Evolutionary conservation across 2,797 vertebrate species (phyloP).

Genomic region (Propithecus deckenii): DNA sequence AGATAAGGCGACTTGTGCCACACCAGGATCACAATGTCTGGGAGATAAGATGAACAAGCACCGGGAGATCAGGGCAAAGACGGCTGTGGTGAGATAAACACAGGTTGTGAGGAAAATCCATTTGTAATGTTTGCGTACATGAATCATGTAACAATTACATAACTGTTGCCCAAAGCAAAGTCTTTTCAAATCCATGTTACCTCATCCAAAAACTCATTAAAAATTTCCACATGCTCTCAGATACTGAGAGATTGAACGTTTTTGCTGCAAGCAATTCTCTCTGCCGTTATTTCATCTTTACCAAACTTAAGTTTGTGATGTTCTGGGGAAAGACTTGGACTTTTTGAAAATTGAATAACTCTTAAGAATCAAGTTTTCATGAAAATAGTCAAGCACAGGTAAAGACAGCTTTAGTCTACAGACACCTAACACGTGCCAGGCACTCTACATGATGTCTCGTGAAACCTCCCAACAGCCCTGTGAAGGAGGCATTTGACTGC

Average conservation of each 20-base stretch:
- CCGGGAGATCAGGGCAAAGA: fast-evolving
- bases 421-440: neutral
- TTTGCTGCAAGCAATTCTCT: neutral
- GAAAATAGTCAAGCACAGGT: neutral
- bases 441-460: fast-evolving
- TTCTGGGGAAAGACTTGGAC: neutral
- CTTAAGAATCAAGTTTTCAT: neutral
- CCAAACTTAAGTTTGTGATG: neutral
- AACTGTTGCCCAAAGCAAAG: neutral
- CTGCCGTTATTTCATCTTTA: neutral
- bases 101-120: neutral
- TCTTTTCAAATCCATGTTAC: fast-evolving
- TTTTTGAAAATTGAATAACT: neutral
- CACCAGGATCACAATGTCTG: fast-evolving
- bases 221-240: neutral
- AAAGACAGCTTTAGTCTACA: neutral
- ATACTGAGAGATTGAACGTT: neutral
- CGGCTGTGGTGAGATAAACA: fast-evolving
- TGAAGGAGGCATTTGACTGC: neutral
- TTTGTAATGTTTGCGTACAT: neutral
- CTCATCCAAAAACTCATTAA: neutral
- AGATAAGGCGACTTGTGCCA: fast-evolving
- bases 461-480: fast-evolving
- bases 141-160: neutral
- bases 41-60: fast-evolving